Evolutionary conservation across 2,797 vertebrate species (phyloP).

Genomic region (Thunnus albacares): DNA sequence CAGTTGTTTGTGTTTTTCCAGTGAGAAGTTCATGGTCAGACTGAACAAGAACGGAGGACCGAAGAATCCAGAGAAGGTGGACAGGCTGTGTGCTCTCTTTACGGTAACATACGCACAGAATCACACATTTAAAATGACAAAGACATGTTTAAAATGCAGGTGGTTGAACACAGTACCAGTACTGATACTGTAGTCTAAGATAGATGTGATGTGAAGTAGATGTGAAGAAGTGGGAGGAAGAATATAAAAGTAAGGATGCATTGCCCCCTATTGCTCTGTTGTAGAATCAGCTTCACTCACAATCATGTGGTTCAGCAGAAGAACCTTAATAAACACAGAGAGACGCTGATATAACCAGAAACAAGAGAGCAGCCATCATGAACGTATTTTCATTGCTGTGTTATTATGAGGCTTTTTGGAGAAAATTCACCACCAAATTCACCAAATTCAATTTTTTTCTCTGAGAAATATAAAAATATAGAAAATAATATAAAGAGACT

Average conservation of each 20-base stretch:
- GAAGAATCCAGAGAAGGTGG: constrained; percentile 94
- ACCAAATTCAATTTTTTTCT: too few species aligned
- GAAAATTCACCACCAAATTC: too few species aligned
- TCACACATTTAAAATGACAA: not conserved
- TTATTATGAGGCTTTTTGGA: not conserved
- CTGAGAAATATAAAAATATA: not conserved
- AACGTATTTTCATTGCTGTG: not conserved
- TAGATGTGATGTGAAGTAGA: too few species aligned
- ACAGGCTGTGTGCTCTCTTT: constrained; percentile 94
- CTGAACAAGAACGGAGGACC: constrained; percentile 96
- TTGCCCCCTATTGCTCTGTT: constrained; percentile 50
- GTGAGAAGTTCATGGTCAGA: constrained; percentile 96
- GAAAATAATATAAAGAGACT: not conserved
- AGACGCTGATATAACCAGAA: too few species aligned
- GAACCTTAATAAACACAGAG: too few species aligned
- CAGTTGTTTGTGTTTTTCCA: constrained; percentile 71
- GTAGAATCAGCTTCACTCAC: not conserved
- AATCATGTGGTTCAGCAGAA: not conserved
- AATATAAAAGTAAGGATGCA: constrained; percentile 5
- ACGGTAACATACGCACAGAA: constrained; percentile 86
- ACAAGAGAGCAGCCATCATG: fast-evolving
- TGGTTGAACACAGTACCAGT: too few species aligned
- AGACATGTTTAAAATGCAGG: not conserved
- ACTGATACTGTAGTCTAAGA: not conserved
- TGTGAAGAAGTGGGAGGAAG: not conserved